Evolutionary conservation across 2,113 vertebrate genomes (phyloP).

Genomic region (Amphilophus citrinellus): DNA sequence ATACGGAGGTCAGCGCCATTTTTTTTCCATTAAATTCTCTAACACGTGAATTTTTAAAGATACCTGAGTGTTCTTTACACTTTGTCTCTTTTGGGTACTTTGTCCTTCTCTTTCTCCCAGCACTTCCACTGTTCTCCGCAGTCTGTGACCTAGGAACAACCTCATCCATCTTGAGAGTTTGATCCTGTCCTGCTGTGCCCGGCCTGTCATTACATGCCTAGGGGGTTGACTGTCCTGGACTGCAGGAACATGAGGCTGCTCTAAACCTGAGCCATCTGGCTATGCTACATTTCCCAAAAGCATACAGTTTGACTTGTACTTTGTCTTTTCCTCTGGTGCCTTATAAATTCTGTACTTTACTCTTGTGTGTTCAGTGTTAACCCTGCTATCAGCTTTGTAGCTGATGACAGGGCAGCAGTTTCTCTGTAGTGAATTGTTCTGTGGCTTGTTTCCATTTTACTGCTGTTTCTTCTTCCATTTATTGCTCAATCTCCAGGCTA

Average conservation of each 20-base stretch:
- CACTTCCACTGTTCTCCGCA: neutral
- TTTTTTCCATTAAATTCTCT: neutral
- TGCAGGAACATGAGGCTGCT: slow-evolving; percentile 7
- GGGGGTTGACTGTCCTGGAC: slow-evolving; percentile 29
- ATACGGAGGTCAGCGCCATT: neutral
- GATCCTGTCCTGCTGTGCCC: slow-evolving; percentile 37
- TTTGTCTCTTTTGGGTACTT: neutral
- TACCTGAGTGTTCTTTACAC: neutral
- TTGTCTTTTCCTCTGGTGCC: slow-evolving; percentile 13
- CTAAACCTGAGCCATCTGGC: slow-evolving; percentile 42
- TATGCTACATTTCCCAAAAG: slow-evolving; percentile 39
- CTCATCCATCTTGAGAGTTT: slow-evolving; percentile 49
- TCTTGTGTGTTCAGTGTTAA: neutral
- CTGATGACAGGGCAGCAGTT: neutral
- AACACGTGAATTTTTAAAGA: neutral
- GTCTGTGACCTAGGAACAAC: slow-evolving; percentile 15
- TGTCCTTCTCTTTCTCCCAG: neutral
- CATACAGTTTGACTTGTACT: slow-evolving; percentile 3
- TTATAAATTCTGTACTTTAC: neutral
- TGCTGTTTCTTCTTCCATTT: neutral
- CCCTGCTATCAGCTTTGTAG: neutral
- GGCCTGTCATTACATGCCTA: slow-evolving; percentile 25
- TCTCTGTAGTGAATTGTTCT: neutral
- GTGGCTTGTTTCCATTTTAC: neutral
- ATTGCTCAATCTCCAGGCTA: neutral